Base-by-base conservation (phyloP, 2,797 vertebrate species). In the Aplochiton taeniatus region DNA sequence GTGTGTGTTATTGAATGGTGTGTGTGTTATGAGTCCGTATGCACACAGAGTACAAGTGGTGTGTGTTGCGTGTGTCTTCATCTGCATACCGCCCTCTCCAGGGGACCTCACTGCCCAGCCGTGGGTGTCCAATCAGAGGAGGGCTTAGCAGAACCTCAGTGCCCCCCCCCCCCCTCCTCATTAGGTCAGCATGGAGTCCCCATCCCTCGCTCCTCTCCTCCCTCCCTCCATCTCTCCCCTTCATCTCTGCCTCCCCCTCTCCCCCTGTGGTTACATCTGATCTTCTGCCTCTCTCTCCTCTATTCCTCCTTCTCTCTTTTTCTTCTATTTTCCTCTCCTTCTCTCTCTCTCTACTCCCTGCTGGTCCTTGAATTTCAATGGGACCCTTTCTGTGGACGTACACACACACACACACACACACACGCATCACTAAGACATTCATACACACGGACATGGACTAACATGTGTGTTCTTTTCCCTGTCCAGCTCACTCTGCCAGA, bases 1-100 rank as follows among this genome's bases (percentile, higher is more conserved):
- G 13, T 1, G 77, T 83, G 82, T 81, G 74, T 76, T 85, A 81
- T 68, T 79, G 84, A 84, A 86, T 58, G 68, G 63, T 48, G 70
- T 81, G 75, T 8, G 62, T 20, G 3, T 17, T 31, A 6, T 31
- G 31, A 31, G 31, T 31, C 3, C 31, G 31, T 31, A 2, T 31
- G 31, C 31, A 31, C 6, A 6, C 31, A 31, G 31, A 31, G 2
- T 31, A 2, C 31, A 6, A n/a, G n/a, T n/a, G 31, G 1, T 50
- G 52, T 20, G 5, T 46, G 11, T 43, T 16, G 50, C 48, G 50
- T 65, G 68, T 67, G 59, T 65, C 48, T 54, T 7, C 58, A 72
- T 82, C 62, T 79, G 63, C 69, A 75, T 68, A 14, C 59, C 31
- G n/a, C 20, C 52, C 31, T 53, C 72, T 75, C 75, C 66, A 1